Percentiles rank a stretch among this genome's conserved stretches.
Conservation (phyloP, 2,113 vertebrate genomes). For the Silurus meridionalis region DNA sequence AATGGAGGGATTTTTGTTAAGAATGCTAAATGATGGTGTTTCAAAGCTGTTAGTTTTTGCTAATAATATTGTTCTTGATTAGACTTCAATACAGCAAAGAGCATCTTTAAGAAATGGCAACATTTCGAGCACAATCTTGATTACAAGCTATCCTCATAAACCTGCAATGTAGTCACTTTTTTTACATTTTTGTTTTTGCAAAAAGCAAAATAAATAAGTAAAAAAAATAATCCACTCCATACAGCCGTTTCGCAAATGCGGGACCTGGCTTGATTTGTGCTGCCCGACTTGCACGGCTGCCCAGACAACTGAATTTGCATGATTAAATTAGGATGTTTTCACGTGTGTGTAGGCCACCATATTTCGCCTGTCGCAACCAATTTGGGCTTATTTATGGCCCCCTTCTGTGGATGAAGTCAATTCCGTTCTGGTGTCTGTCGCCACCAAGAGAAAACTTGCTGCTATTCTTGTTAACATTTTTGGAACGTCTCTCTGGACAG, state of each 20-base stretch:
- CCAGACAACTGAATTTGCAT: slow-evolving; percentile 58
- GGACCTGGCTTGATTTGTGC: slow-evolving; percentile 33
- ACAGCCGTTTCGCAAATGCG: neutral
- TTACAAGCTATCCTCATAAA: neutral
- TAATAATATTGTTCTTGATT: slow-evolving; percentile 9
- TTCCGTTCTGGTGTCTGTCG: slow-evolving; percentile 1
- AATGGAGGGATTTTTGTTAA: neutral
- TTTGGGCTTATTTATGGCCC: slow-evolving; percentile 46
- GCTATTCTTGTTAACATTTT: slow-evolving; percentile 1
- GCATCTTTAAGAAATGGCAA: neutral
- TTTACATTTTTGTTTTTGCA: neutral
- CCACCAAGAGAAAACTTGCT: neutral
- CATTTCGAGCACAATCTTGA: neutral
- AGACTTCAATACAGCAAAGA: slow-evolving; percentile 3
- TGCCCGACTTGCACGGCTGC: slow-evolving; percentile 8
- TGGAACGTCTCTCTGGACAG: neutral
- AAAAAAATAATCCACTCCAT: neutral
- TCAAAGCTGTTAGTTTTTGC: slow-evolving; percentile 1
- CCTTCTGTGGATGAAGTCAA: slow-evolving; percentile 18
- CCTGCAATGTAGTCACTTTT: neutral
- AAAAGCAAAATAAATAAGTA: too few species aligned
- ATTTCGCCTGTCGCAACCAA: slow-evolving; percentile 44
- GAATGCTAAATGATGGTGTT: neutral
- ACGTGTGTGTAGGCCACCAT: slow-evolving; percentile 38
- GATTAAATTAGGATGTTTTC: slow-evolving; percentile 58